Evolutionary conservation across 2,113 vertebrate species (phyloP), one percentile per base, ranked within the genome.

Genomic region (Lamprotornis superbus): DNA sequence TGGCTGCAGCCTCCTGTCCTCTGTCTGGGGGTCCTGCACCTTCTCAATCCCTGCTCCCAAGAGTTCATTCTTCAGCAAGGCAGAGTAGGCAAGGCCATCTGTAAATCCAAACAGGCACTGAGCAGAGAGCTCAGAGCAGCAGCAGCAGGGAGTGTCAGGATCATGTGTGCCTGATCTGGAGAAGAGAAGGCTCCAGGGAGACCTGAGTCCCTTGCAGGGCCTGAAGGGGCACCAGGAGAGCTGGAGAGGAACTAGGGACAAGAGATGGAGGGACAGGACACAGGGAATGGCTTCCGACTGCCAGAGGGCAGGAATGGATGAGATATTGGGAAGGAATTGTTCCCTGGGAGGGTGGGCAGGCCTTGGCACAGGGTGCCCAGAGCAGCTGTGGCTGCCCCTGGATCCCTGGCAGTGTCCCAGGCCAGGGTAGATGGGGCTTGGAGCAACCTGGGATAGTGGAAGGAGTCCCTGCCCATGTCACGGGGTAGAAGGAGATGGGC

Each of bases 41-140:
- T 99, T 99, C 97, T 99, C 99, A 0, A 99, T 99, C 28, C 99
- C 99, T 0, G 99, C 99, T 21, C 99, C 99, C 6, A 99, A 95
- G 69, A 99, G 98, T 90, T 99, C 99, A 0, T 99, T 99, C 97
- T 99, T 99, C 87, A 99, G 98, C 94, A 99, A 96, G n/a, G 99
- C 99, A 0, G 99, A 99, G 94, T 99, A 99, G 46, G 99, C 99
- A 56, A 99, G 98, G 39, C 99, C 99, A 35, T 99, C 99, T 97
- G 98, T 71, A 24, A 95, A 87, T 11, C 71, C 82, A 64, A 63
- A 86, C 5, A 3, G 35, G 61, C 1, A 5, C 22, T 89, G 15
- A 76, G 52, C 39, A 37, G 63, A 53, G 15, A n/a, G 8, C 21
- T 60, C 1, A 0, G 31, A 49, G 53, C 14, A 46, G 59, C 60